Evolutionary conservation across 2,797 vertebrate genomes (phyloP).

Genomic region (Sebastes nivosus): DNA sequence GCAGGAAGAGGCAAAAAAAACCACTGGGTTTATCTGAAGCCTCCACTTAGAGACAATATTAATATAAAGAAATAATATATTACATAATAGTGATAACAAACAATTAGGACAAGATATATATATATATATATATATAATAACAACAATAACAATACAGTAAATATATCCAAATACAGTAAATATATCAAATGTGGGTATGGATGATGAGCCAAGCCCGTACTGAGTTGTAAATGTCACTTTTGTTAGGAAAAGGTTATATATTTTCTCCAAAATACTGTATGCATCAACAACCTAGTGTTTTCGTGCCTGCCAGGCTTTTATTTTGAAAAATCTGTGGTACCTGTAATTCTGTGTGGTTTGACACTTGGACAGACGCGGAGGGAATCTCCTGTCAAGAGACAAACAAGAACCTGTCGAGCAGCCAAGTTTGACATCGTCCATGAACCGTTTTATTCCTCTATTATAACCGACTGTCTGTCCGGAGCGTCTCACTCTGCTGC

Average conservation of each 20-base stretch:
- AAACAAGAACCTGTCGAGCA: constrained; percentile 53
- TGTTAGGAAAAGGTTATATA: background rate
- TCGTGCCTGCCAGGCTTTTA: constrained; percentile 9
- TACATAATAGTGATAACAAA: no score
- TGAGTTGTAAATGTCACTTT: background rate
- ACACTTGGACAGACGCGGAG: constrained; percentile 49
- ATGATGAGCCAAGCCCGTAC: background rate
- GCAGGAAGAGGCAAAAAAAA: no score
- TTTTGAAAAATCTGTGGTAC: constrained; percentile 27
- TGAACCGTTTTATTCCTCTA: background rate
- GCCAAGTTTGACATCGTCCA: constrained; percentile 52
- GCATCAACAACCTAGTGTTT: background rate
- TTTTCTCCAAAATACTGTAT: background rate
- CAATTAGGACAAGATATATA: no score
- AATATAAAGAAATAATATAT: no score
- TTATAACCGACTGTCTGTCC: background rate
- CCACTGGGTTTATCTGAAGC: no score
- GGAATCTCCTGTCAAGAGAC: constrained; percentile 69
- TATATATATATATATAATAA: no score
- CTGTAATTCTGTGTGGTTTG: background rate
- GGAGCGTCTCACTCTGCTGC: background rate
- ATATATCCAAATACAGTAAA: no score
- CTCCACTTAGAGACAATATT: no score
- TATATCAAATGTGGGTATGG: no score
- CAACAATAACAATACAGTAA: no score